A percentile compares a stretch with the other conserved stretches of the same genome.
Conservation (phyloP, 30 jellyfish, hydroid and myxozoan species). For the Hydractinia symbiolongicarpus region DNA sequence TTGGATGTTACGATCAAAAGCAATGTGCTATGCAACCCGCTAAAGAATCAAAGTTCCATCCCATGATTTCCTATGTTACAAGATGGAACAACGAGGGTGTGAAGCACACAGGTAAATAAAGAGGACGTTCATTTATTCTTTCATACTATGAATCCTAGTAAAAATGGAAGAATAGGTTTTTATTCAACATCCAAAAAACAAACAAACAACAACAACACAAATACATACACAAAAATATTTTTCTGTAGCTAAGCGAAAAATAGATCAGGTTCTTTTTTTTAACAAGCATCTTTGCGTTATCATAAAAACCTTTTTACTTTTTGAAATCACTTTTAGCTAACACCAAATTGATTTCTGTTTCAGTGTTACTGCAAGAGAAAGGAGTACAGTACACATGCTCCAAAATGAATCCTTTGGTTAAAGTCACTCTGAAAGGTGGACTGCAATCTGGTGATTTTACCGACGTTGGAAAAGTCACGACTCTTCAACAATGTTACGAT, state of each 20-base stretch:
- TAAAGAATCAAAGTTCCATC: constrained; percentile 73
- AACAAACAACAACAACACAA: no score
- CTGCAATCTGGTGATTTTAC: constrained; percentile 98
- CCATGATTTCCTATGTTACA: constrained; percentile 88
- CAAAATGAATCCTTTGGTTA: constrained; percentile 57
- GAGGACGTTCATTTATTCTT: background rate
- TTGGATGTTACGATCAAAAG: constrained; percentile 85
- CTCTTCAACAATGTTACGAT: constrained; percentile 85
- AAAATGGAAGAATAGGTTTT: no score
- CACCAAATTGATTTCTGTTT: background rate
- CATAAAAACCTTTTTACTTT: no score
- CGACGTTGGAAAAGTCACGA: constrained; percentile 83
- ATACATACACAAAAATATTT: no score
- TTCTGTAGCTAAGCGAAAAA: no score
- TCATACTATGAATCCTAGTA: no score
- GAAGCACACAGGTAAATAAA: constrained; percentile 75
- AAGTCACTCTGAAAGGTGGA: constrained; percentile 96
- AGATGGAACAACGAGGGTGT: constrained; percentile 99
- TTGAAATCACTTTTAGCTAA: no score
- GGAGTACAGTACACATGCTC: constrained; percentile 63
- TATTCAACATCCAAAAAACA: background rate
- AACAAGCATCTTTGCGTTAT: no score
- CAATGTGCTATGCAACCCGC: constrained; percentile 93
- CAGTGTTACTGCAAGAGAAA: constrained; percentile 81
- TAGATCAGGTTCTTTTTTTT: no score